phyloP scores from a whole-genome alignment of 2,888 invertebrate species.

The Leptopilina drosophilae region DNA sequence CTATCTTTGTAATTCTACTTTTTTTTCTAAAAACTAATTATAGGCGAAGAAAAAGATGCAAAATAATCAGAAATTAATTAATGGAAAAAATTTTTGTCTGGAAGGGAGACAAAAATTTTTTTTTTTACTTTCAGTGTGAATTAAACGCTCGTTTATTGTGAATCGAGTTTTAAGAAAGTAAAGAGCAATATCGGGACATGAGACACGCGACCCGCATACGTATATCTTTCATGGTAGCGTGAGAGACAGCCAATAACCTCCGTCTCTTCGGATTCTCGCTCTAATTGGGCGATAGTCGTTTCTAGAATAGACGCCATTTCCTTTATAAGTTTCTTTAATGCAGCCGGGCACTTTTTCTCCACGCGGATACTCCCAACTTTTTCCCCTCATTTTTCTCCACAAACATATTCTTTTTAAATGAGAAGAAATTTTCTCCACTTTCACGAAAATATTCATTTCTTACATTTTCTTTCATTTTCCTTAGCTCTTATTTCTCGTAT shows the following conservation, averaged over 20 bases:
- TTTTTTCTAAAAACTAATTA: constrained; percentile 30
- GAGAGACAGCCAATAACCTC: constrained; percentile 63
- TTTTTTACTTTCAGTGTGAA: constrained; percentile 42
- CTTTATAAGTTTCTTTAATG: neutral
- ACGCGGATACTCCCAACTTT: constrained; percentile 3
- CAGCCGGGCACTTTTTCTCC: neutral
- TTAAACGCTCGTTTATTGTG: constrained; percentile 57
- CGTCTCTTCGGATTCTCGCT: constrained; percentile 62
- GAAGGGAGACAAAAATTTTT: too few species aligned
- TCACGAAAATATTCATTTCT: too few species aligned
- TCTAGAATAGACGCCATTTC: constrained; percentile 42
- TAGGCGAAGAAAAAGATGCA: too few species aligned
- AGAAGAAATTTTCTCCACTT: too few species aligned
- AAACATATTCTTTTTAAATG: too few species aligned
- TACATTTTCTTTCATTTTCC: too few species aligned
- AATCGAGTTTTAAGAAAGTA: constrained; percentile 52
- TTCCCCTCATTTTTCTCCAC: neutral
- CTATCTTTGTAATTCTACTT: constrained; percentile 41
- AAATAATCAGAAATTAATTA: constrained; percentile 26
- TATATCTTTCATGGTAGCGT: constrained; percentile 55
- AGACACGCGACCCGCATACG: constrained; percentile 69
- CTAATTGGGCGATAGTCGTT: constrained; percentile 66
- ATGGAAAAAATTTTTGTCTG: too few species aligned
- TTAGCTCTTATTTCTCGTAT: too few species aligned
- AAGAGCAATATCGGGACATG: constrained; percentile 62